Base-by-base conservation (phyloP, 2,113 vertebrate genomes). In the Chaetodon auriga region DNA sequence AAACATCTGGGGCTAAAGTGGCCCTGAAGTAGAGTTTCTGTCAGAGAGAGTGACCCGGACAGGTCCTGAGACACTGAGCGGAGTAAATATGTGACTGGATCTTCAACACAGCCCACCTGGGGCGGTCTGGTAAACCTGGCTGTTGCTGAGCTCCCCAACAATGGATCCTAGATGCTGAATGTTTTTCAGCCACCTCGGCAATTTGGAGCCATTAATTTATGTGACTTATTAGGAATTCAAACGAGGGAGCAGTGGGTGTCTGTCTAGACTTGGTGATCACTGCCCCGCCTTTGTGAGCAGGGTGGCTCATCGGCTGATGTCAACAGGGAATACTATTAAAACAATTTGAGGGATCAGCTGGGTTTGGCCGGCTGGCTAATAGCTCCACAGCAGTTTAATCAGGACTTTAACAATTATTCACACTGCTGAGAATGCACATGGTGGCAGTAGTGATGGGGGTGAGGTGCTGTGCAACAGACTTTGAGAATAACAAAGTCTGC, bases 341-440 rank as follows among this genome's bases (percentile, higher is more conserved):
- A 90, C 76, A 58, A 69, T 76, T 83, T 80, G 78, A 82, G 75
- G 84, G 80, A 89, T 87, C 75, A 83, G 54, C 64, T 64, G 41
- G 82, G 83, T 90, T 91, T 90, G 75, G 71, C 65, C n/a, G 45
- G 18, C 35, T 68, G 41, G 71, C 68, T 79, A 86, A 84, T 65
- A 68, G 78, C 57, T 88, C 48, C 71, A 53, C 46, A 61, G 65
- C 45, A 41, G 66, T 76, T 90, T 89, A 90, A 90, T 84, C 76
- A 48, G 77, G 87, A 84, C 53, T 73, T 83, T 35, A 78, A 81
- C 53, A 82, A 84, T 83, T 63, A 89, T 81, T 90, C 80, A 48
- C 79, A 80, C 60, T 57, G 80, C 68, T 78, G 76, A 81, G 61
- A 63, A 60, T 54, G 41, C 68, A 70, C 54, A 82, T 49, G 62